phyloP scores from a whole-genome alignment of 2,797 vertebrate genomes.

The Poeciliopsis gracilis region DNA sequence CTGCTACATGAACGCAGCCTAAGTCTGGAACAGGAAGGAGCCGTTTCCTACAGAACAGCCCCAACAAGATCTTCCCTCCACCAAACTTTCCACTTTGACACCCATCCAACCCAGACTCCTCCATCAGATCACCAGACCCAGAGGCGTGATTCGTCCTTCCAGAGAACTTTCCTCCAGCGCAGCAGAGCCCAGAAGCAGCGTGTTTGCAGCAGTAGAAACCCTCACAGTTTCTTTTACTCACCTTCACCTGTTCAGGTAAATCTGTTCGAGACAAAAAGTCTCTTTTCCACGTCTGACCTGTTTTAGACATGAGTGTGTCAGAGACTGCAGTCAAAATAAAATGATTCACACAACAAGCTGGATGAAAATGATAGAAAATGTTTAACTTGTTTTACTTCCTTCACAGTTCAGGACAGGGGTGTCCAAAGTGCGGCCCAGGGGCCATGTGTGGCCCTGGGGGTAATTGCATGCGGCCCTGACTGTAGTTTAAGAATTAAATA shows the following conservation, averaged over 20 bases:
- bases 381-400: background rate
- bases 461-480: too few species aligned
- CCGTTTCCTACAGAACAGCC: too few species aligned
- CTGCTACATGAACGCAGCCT: too few species aligned
- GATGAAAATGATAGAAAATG: background rate
- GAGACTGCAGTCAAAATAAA: background rate
- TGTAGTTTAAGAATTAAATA: too few species aligned
- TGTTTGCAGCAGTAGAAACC: background rate
- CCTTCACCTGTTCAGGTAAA: background rate
- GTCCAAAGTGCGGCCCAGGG: too few species aligned
- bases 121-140: background rate
- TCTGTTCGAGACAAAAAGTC: background rate
- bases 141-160: background rate
- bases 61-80: background rate
- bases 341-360: background rate
- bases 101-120: background rate
- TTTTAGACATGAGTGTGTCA: background rate
- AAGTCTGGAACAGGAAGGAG: background rate
- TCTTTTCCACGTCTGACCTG: background rate
- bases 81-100: background rate
- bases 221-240: too few species aligned
- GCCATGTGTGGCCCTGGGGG: too few species aligned
- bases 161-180: background rate
- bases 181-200: too few species aligned
- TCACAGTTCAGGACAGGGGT: background rate